Percentiles rank a stretch among this genome's conserved stretches.
Evolutionary conservation across 1,140 invertebrate species (phyloP).

Genomic region (Macrobrachium rosenbergii): DNA sequence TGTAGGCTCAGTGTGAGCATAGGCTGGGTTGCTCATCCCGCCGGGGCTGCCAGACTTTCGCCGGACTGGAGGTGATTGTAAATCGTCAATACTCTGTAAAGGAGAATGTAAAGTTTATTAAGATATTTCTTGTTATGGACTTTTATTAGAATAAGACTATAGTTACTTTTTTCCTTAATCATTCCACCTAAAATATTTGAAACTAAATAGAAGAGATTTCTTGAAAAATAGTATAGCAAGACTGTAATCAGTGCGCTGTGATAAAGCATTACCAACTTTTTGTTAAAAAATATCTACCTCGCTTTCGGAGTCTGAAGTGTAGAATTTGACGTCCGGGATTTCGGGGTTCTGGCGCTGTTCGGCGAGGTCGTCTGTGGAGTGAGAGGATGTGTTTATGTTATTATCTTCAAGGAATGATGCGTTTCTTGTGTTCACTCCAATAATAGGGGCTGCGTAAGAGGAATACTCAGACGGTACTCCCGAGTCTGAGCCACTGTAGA

Average conservation of each 20-base stretch:
- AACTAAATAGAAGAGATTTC: too few relatives aligned
- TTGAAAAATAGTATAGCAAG: too few relatives aligned
- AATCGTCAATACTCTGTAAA: conserved; percentile 48
- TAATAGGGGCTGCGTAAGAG: conserved; percentile 61
- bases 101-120: neutral
- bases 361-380: conserved; percentile 59
- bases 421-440: conserved; percentile 36
- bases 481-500: conserved; percentile 65
- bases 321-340: conserved; percentile 44
- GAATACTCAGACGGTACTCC: conserved; percentile 66
- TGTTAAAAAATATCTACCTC: conserved; percentile 26
- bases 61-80: conserved; percentile 30
- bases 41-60: conserved; percentile 31
- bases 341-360: conserved; percentile 47
- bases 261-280: neutral
- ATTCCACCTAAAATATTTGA: too few relatives aligned
- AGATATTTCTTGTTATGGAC: too few relatives aligned
- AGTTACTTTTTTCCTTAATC: too few relatives aligned
- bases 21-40: conserved; percentile 43
- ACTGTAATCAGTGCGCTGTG: neutral
- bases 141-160: too few relatives aligned
- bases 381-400: conserved; percentile 21
- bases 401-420: conserved; percentile 36
- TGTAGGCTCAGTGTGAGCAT: conserved; percentile 46
- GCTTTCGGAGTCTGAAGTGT: conserved; percentile 55